Evolutionary conservation across 2,113 vertebrate genomes (phyloP).

Genomic region (Sebastes schlegelii): DNA sequence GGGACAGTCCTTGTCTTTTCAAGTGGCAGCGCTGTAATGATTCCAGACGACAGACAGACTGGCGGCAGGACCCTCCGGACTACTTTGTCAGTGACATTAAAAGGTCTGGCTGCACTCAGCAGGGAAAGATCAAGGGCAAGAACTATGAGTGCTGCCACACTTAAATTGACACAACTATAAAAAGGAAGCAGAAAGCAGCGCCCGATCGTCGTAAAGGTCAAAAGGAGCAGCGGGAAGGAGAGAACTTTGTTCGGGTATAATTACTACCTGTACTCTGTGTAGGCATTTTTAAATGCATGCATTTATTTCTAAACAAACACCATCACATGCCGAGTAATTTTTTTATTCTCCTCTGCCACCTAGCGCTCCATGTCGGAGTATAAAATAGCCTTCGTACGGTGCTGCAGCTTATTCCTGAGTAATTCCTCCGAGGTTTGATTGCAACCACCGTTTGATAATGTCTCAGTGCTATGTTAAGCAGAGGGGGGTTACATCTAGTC

Average conservation of each 20-base stretch:
- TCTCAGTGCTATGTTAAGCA: constrained; percentile 61
- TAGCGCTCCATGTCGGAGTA: not conserved
- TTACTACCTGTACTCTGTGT: not conserved
- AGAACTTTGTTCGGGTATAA: constrained; percentile 32
- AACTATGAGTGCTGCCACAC: constrained; percentile 73
- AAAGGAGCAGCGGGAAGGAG: constrained; percentile 24
- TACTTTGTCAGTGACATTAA: constrained; percentile 79
- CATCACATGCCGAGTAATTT: not conserved
- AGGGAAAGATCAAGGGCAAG: constrained; percentile 78
- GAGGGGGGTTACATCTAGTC: constrained; percentile 62
- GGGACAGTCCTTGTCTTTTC: constrained; percentile 76
- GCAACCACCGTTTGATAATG: constrained; percentile 60
- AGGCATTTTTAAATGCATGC: constrained; percentile 12
- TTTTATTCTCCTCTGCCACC: constrained; percentile 5
- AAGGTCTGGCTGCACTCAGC: constrained; percentile 71
- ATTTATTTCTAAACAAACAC: constrained; percentile 32
- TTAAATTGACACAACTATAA: constrained; percentile 75
- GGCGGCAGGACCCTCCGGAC: constrained; percentile 70
- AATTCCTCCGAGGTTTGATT: constrained; percentile 56
- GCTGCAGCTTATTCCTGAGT: constrained; percentile 37
- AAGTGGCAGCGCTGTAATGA: constrained; percentile 74
- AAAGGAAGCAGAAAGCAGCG: constrained; percentile 58
- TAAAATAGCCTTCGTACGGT: constrained; percentile 14
- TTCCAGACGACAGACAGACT: constrained; percentile 74
- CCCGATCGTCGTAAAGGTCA: constrained; percentile 65